Evolutionary conservation across 2,113 vertebrate genomes (phyloP).

Genomic region (Nansenia antarctica): DNA sequence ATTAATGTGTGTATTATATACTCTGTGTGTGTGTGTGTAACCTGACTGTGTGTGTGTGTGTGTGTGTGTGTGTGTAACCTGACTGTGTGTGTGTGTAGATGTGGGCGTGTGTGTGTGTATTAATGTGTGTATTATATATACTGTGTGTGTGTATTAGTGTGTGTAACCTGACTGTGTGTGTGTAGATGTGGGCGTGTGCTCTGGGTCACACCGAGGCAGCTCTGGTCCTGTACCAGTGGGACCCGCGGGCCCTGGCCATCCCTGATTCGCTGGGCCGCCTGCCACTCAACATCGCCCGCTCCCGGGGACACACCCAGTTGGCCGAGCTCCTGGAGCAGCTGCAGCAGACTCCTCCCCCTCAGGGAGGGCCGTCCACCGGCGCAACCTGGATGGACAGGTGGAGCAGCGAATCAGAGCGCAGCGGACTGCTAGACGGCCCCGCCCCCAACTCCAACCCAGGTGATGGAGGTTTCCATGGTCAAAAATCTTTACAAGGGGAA

Average conservation of each 20-base stretch:
- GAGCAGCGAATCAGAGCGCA: conserved; percentile 77
- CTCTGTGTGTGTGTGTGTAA: conserved; percentile 9
- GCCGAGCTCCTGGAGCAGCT: conserved; percentile 95
- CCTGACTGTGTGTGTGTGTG: no score
- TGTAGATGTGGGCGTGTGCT: conserved; percentile 98
- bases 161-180: background rate
- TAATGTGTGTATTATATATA: background rate
- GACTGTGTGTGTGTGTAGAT: background rate
- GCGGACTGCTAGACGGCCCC: conserved; percentile 78
- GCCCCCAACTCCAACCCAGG: conserved; percentile 83
- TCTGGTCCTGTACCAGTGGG: conserved; percentile 95
- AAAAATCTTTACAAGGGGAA: no score
- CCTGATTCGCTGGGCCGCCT: conserved; percentile 94
- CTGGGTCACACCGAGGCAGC: conserved; percentile 93
- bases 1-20: no score
- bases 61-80: no score
- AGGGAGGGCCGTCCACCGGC: conserved; percentile 72
- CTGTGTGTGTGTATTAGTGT: background rate
- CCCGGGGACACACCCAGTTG: conserved; percentile 91
- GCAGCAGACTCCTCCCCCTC: conserved; percentile 82
- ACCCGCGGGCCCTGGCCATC: conserved; percentile 91
- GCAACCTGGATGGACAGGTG: conserved; percentile 89
- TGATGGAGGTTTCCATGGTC: conserved; percentile 45
- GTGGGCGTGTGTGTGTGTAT: background rate
- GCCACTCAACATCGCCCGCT: conserved; percentile 91